Base-by-base conservation (phyloP, 2,888 invertebrate species). In the Oxytorus armatus region DNA sequence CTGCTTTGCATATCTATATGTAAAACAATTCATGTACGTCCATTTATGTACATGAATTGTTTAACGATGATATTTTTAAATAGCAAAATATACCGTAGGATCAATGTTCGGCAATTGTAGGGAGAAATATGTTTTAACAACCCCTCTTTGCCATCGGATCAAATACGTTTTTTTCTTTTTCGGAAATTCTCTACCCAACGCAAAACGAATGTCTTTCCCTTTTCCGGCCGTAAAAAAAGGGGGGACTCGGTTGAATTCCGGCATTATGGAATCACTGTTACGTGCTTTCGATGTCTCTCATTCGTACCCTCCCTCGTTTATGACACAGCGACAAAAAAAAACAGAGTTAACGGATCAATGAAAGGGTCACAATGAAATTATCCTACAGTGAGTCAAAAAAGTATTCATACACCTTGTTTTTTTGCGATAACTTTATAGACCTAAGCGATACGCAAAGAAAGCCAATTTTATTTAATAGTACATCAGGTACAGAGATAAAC, bases 151-250 rank as follows among this genome's bases (percentile, higher is more conserved):
- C 21, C 16, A 25, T 25, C 39, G 42, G 70, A 59, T 47, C 42
- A 5, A 4, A 29, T 36, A 36, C 36, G 36, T 36, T 36, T 36
- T 55, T 66, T 76, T 79, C 61, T 65, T 47, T 14, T 18, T 14
- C 29, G 39, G 25, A 18, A 76, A 51, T 73, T 83, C 77, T 72
- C 55, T n/a, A n/a, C n/a, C n/a, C 59, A 63, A 65, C 63, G 77
- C n/a, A 84, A 83, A 55, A 86, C 82, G 84, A 88, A 87, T 85
- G 87, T 82, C 86, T 83, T 86, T 86, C 86, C 87, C 74, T 72
- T 86, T 87, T 86, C 87, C 86, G 55, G 65, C 76, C 82, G 78
- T 77, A 82, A 80, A 81, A 68, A 77, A n/a, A n/a, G n/a, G n/a
- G 73, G 83, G 79, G 73, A 76, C 82, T 63, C 55, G 36, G 44